Conservation (phyloP, 2,888 invertebrate genomes). For the Apamea sordens region DNA sequence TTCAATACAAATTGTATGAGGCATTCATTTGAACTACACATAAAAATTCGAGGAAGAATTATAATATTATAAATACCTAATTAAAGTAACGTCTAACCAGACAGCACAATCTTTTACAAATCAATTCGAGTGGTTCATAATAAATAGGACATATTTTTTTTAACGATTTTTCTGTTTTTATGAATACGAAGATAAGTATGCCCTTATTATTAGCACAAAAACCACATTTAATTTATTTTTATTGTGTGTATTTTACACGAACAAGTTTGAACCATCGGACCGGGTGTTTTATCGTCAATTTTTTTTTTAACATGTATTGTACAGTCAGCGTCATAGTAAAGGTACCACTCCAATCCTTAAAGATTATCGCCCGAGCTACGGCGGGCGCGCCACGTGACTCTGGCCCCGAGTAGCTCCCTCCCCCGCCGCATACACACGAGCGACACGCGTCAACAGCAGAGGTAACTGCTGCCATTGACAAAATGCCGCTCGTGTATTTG, state of each 20-base stretch:
- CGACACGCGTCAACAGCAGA: neutral
- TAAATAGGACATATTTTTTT: conserved; percentile 48
- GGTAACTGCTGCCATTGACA: neutral
- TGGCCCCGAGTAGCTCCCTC: no score
- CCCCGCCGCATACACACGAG: neutral
- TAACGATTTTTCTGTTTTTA: conserved; percentile 36
- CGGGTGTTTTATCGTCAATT: no score
- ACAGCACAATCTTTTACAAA: conserved; percentile 17
- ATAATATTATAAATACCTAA: conserved; percentile 55
- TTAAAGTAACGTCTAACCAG: conserved; percentile 33
- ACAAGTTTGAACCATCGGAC: conserved; percentile 39
- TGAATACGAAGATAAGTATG: conserved; percentile 45
- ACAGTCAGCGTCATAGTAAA: no score
- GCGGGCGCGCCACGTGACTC: no score
- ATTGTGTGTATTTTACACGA: conserved; percentile 23
- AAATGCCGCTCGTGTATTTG: neutral
- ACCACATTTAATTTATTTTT: conserved; percentile 50
- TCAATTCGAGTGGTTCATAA: conserved; percentile 41
- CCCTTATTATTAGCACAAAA: conserved; percentile 50
- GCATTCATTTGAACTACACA: conserved; percentile 50
- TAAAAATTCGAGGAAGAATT: conserved; percentile 67
- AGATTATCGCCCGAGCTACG: no score
- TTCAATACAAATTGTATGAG: conserved; percentile 64
- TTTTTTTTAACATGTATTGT: neutral
- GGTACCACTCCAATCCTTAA: no score